These are phyloP conservation scores for Drosophila sp. DNA, from an alignment of 1,140 invertebrate genomes.

Conservation along the genomic window DNA sequence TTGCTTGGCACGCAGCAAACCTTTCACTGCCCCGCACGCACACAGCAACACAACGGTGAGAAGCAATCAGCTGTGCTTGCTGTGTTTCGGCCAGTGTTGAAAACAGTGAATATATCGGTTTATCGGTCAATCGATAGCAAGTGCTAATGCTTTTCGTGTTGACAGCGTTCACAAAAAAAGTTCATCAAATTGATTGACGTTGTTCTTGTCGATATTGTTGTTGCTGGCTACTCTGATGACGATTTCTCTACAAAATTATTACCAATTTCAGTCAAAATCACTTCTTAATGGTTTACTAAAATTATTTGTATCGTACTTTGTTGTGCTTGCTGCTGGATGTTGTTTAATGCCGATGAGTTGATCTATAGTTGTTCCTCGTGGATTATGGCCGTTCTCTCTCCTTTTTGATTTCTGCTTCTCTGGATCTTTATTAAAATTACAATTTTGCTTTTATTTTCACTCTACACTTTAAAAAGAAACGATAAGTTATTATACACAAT, in stretches of 20 bases:
- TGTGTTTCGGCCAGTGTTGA: constrained; percentile 64
- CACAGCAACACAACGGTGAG: constrained; percentile 42
- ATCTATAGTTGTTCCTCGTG: constrained; percentile 40
- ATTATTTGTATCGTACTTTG: constrained; percentile 57
- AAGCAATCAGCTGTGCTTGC: constrained; percentile 68
- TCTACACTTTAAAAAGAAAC: constrained; percentile 46
- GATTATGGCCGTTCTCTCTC: constrained; percentile 45
- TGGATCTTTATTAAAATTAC: constrained; percentile 52
- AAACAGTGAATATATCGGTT: constrained; percentile 46
- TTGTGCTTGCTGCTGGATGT: constrained; percentile 23
- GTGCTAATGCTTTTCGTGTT: constrained; percentile 3
- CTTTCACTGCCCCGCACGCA: constrained; percentile 49
- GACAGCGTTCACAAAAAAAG: constrained; percentile 19
- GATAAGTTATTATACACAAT: constrained; percentile 30
- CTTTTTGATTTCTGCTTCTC: constrained; percentile 47
- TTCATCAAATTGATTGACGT: constrained; percentile 46
- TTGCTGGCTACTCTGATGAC: constrained; percentile 7
- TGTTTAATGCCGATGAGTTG: constrained; percentile 24
- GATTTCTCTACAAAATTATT: constrained; percentile 63
- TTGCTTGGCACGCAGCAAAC: constrained; percentile 25
- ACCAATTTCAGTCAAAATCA: constrained; percentile 56
- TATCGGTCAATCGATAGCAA: constrained; percentile 62
- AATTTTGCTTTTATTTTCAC: constrained; percentile 48
- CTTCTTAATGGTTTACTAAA: constrained; percentile 31
- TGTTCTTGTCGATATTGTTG: constrained; percentile 21